phyloP scores from a whole-genome alignment of 35 echinoderm and acorn worm species.

The Amphiura filiformis region DNA sequence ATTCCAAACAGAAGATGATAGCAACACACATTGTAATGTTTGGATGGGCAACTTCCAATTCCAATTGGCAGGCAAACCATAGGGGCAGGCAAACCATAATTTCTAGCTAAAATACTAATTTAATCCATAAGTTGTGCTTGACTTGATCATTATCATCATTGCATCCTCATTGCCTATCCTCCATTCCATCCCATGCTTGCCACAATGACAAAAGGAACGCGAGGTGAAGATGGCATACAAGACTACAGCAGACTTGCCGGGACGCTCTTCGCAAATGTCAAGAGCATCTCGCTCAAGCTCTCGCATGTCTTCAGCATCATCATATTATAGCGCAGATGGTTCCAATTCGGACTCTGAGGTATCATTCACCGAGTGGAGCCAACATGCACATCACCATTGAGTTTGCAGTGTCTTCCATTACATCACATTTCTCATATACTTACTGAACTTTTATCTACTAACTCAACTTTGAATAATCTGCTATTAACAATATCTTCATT shows the following conservation, averaged over 20 bases:
- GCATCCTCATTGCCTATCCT: not conserved
- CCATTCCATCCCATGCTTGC: constrained; percentile 26
- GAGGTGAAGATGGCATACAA: constrained; percentile 78
- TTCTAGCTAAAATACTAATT: too few species aligned
- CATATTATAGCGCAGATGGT: not conserved
- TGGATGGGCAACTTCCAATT: too few species aligned
- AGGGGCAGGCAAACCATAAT: too few species aligned
- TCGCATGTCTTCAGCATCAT: not conserved
- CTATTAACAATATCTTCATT: too few species aligned
- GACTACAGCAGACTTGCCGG: constrained; percentile 37
- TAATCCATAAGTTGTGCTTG: too few species aligned
- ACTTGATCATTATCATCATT: not conserved
- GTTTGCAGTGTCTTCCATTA: not conserved
- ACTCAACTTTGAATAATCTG: too few species aligned
- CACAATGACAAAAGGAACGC: constrained; percentile 56
- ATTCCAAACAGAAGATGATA: too few species aligned
- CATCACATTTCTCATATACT: not conserved
- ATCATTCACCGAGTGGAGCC: not conserved
- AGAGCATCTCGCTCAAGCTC: not conserved
- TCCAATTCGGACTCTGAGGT: not conserved
- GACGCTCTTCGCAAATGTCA: constrained; percentile 39
- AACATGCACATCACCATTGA: not conserved
- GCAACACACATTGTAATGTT: too few species aligned
- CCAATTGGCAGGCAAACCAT: too few species aligned
- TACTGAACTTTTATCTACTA: too few species aligned